A percentile compares a stretch with the other conserved stretches of the same genome.
Conservation (phyloP, 2,797 vertebrate genomes). For the Syndactyla subalaris region DNA sequence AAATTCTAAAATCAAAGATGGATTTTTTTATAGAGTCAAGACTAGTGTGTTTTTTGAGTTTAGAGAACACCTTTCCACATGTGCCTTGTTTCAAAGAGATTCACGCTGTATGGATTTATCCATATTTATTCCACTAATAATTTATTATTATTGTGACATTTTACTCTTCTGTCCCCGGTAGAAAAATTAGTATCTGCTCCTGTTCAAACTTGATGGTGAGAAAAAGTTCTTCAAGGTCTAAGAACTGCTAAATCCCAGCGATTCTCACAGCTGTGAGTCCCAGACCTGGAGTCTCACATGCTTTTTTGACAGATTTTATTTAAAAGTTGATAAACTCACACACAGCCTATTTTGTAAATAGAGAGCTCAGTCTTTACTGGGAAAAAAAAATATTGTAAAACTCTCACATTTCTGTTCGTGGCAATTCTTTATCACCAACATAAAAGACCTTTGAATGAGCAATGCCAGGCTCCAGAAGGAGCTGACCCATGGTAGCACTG, state of each 20-base stretch:
- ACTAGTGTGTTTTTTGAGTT: not conserved
- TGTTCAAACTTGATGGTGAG: not conserved
- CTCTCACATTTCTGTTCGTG: not conserved
- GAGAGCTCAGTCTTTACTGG: not conserved
- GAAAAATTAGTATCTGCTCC: not conserved
- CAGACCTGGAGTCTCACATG: not conserved
- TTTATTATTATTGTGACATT: not conserved
- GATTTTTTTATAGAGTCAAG: conserved; percentile 35
- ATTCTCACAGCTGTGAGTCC: not conserved
- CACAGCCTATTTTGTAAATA: not conserved
- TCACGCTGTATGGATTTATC: not conserved
- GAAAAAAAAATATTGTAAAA: not conserved
- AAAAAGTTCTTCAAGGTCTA: not conserved
- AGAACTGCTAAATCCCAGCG: not conserved
- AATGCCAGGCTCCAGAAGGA: not conserved
- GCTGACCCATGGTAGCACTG: not conserved
- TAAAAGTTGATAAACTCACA: not conserved
- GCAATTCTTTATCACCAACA: not conserved
- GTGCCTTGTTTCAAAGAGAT: not conserved
- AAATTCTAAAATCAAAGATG: not conserved
- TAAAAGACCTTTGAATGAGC: not conserved
- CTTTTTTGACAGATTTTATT: not conserved
- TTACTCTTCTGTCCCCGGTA: not conserved
- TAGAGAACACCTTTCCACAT: not conserved
- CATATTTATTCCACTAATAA: not conserved